phyloP scores from a whole-genome alignment of 2,797 vertebrate genomes.

The Amphiprion clarkii region DNA sequence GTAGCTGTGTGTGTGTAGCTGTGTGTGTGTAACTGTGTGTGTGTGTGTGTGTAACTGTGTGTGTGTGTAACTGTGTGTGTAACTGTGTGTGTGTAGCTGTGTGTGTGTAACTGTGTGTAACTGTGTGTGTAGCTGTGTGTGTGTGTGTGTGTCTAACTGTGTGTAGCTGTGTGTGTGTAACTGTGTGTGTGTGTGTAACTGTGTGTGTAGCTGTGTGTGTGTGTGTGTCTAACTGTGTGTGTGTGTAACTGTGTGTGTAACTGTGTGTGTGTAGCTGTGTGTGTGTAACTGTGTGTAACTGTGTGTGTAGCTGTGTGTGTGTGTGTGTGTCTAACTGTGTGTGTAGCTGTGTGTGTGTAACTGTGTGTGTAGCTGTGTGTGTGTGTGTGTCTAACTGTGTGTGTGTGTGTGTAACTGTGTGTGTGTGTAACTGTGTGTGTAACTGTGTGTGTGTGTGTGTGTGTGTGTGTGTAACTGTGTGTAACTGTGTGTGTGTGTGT shows the following conservation, averaged over 20 bases:
- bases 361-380: constrained; percentile 39
- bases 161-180: no score
- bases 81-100: constrained; percentile 28
- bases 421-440: no score
- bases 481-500: no score
- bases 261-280: constrained; percentile 32
- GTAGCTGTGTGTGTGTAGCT: no score
- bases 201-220: constrained; percentile 29
- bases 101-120: constrained; percentile 34
- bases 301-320: constrained; percentile 20
- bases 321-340: constrained; percentile 15
- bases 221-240: constrained; percentile 38
- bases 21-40: no score
- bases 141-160: background rate
- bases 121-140: constrained; percentile 37
- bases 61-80: constrained; percentile 38
- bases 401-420: constrained; percentile 34
- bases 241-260: constrained; percentile 44
- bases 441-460: no score
- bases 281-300: no score
- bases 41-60: background rate
- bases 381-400: constrained; percentile 26
- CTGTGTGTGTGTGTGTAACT: no score
- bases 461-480: no score
- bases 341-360: constrained; percentile 37